Percentiles rank a stretch among this genome's conserved stretches.
Evolutionary conservation across 2,797 vertebrate species (phyloP).

Genomic region (Graptemys geographica): DNA sequence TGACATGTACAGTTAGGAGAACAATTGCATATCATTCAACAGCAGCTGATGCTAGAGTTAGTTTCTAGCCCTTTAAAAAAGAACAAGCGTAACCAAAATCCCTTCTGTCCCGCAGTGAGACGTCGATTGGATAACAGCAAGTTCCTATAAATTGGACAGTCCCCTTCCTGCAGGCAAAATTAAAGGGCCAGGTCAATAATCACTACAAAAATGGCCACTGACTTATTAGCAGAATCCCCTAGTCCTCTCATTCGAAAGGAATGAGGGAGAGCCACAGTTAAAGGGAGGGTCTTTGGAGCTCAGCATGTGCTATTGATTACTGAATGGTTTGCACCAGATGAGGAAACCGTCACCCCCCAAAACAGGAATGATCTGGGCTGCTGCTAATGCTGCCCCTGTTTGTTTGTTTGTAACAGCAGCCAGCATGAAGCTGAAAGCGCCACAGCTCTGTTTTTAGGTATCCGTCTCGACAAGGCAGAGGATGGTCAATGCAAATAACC

Average conservation of each 20-base stretch:
- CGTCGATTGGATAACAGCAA: neutral
- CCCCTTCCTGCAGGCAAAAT: neutral
- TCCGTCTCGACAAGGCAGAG: neutral
- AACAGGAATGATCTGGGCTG: neutral
- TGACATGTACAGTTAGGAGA: accelerated
- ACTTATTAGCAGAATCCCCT: neutral
- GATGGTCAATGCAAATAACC: neutral
- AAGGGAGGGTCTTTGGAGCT: neutral
- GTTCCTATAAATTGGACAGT: neutral
- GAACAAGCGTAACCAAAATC: neutral
- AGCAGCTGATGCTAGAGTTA: neutral
- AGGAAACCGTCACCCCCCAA: too few species aligned
- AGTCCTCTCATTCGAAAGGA: neutral
- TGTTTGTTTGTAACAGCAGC: neutral
- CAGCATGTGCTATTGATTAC: neutral
- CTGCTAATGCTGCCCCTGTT: neutral
- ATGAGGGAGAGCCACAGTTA: neutral
- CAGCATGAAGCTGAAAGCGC: neutral
- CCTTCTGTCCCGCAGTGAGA: neutral
- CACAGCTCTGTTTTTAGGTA: neutral
- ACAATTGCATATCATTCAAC: neutral
- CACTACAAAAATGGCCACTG: neutral
- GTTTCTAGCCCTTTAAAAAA: neutral
- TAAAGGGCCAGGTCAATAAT: neutral
- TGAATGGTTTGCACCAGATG: neutral